Base-by-base conservation (phyloP, 2,888 invertebrate genomes). In the Nycteola revayana region DNA sequence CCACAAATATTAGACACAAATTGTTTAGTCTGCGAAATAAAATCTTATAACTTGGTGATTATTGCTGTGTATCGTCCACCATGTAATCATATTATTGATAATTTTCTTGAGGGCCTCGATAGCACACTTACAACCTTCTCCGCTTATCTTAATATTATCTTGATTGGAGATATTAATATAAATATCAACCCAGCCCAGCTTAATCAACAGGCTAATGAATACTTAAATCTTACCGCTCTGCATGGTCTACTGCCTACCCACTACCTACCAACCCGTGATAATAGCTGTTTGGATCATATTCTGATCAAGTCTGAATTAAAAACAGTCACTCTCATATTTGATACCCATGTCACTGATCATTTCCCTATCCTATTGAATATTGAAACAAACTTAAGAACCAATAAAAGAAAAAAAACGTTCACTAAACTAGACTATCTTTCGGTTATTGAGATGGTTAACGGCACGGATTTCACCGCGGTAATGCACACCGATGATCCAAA, bases 101-200 rank as follows among this genome's bases (percentile, higher is more conserved):
- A 26, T 4, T 33, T 33, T 22, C 11, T 33, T 7, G 4, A 14
- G 11, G 26, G 27, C 11, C 9, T 33, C 9, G 23, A 33, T 10
- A 14, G 9, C 9, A 14, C 23, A 1, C 23, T 29, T 21, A 7
- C 21, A 29, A 10, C 29, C 3, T 10, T 29, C n/a, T n/a, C 9
- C 10, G 9, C n/a, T 9, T 33, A 9, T 33, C 14, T 17, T 10
- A 33, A 33, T 17, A 21, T 33, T 3, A 17, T 26, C 27, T 9
- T 33, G 7, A 25, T 25, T n/a, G 27, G 33, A 5, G 33, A 33
- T 14, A 33, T 27, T 23, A 33, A 33, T 27, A 27, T 33, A 14
- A 33, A 27, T 17, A 33, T 27, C 7, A 9, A 23, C 11, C 14
- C 9, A 9, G 14, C 14, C 10, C 20, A 21, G 7, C 9, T 20